These are phyloP conservation scores for Solea solea DNA, from an alignment of 2,113 vertebrate genomes.

Conservation along the genomic window DNA sequence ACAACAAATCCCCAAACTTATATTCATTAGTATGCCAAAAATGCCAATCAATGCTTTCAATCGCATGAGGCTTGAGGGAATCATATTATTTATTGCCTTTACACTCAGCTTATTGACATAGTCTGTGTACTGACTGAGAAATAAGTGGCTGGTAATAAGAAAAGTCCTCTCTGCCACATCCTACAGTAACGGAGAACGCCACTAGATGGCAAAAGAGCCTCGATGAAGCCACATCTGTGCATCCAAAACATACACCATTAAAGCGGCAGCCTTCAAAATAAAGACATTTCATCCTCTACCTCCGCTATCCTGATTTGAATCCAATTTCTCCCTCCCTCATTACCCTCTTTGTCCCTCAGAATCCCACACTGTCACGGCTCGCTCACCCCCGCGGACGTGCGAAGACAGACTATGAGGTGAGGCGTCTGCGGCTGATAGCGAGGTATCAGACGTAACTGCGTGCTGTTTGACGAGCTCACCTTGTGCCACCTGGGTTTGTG, in stretches of 20 bases:
- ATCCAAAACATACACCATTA: slow-evolving; percentile 18
- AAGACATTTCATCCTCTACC: slow-evolving; percentile 55
- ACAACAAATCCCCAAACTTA: too few relatives aligned
- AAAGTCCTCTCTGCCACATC: background rate
- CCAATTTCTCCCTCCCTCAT: slow-evolving; percentile 57
- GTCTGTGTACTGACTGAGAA: background rate
- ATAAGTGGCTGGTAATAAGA: background rate
- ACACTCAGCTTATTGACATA: slow-evolving; percentile 19
- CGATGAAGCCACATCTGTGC: background rate
- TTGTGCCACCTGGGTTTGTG: slow-evolving; percentile 39
- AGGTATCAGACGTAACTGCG: slow-evolving; percentile 37
- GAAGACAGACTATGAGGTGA: slow-evolving; percentile 17
- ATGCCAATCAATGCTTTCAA: background rate
- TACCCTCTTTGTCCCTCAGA: slow-evolving; percentile 60
- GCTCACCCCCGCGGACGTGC: slow-evolving; percentile 31
- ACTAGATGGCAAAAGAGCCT: slow-evolving; percentile 70
- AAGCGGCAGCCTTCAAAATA: slow-evolving; percentile 51
- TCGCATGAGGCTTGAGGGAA: background rate
- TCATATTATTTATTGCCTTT: slow-evolving; percentile 9
- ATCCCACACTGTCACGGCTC: slow-evolving; percentile 40
- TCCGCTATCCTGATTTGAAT: slow-evolving; percentile 56
- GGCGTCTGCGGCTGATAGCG: slow-evolving; percentile 46
- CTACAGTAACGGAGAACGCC: slow-evolving; percentile 25
- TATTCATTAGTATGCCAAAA: too few relatives aligned
- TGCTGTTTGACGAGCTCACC: slow-evolving; percentile 34